Base-by-base conservation (phyloP, 1,140 invertebrate species). In the Phortica variegata region DNA sequence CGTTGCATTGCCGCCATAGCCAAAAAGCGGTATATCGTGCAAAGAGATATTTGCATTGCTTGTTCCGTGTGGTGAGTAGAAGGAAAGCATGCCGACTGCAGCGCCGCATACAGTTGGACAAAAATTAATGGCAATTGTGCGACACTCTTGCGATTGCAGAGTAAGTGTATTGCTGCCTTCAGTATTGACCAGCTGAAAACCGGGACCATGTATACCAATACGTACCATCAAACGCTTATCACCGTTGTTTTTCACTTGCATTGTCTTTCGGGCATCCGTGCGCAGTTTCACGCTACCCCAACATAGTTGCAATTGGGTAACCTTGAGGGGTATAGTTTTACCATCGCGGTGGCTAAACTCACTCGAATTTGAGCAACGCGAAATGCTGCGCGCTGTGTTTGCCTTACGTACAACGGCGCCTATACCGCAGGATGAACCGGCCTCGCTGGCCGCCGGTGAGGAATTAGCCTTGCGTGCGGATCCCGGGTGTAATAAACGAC, bases 331-430 rank as follows among this genome's bases (percentile, higher is more conserved):
- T 3, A 75, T 48, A 1, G 50, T 43, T 36, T 75, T 73, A 0
- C 70, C 73, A 49, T 76, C 70, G 0, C 73, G 61, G 43, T 75
- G 73, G 19, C 68, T 75, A n/a, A 74, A 74, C 54, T 75, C 73
- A 43, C 73, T 76, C n/a, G 60, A 62, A 43, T 60, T 76, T 12
- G 73, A 76, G 16, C 61, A 70, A 10, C 71, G 70, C 0, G 73
- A 76, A 7, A 56, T 49, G 17, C 58, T 65, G 21, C 72, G 61
- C 3, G 50, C 46, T 1, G 46, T 53, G 51, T 0, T 32, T 49
- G 2, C 47, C 45, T 37, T 37, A 37, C 15, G 19, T 6, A 10
- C 16, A 21, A 8, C 49, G 26, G 34, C 4, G 20, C 47, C 41
- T 38, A 31, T 55, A 2, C 61, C 58, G 18, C 63, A 55, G 1